Percentiles rank a stretch among this genome's conserved stretches.
Conservation (phyloP, 2,888 invertebrate genomes). For the Cantharis lateralis region DNA sequence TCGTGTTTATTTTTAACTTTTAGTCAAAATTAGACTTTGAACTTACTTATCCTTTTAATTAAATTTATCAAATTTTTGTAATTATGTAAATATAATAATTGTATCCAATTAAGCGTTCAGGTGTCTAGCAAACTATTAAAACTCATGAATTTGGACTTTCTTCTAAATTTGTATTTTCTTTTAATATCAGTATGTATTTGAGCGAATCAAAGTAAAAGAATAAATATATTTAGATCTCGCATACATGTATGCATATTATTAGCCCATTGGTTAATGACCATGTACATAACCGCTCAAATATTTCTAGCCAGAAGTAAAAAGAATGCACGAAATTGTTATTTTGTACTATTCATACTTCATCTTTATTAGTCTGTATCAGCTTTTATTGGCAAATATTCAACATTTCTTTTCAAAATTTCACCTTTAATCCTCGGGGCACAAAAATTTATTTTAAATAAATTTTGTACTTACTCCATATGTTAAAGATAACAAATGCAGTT, state of each 20-base stretch:
- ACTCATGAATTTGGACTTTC: not conserved
- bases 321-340: not conserved
- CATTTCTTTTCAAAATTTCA: not conserved
- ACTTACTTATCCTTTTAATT: not conserved
- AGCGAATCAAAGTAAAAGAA: not conserved
- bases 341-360: not conserved
- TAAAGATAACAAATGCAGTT: not conserved
- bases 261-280: not conserved
- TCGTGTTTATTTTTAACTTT: constrained; percentile 11
- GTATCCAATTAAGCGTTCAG: not conserved
- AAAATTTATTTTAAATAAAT: not conserved
- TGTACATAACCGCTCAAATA: not conserved
- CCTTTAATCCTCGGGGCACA: not conserved
- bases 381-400: not conserved
- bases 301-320: not conserved
- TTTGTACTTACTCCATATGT: not conserved
- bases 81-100: not conserved
- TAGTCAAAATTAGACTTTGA: constrained; percentile 19
- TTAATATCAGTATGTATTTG: not conserved
- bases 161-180: not conserved
- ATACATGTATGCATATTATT: not conserved
- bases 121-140: not conserved
- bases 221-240: not conserved
- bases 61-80: not conserved
- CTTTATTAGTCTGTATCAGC: not conserved